A percentile compares a stretch with the other conserved stretches of the same genome.
phyloP scores from a whole-genome alignment of 2,888 invertebrate species.

The Trichopoda pennipes region DNA sequence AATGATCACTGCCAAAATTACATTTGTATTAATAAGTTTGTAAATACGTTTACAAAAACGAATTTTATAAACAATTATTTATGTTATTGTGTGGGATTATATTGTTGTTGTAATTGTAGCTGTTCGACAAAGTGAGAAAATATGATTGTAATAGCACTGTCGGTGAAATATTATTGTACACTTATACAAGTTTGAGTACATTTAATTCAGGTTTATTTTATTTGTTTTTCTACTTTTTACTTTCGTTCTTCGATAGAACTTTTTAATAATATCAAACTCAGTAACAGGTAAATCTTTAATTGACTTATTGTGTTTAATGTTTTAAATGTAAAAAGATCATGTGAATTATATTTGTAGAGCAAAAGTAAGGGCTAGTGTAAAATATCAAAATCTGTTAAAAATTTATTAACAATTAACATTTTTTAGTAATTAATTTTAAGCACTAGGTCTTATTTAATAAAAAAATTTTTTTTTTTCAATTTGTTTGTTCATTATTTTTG shows the following conservation, averaged over 20 bases:
- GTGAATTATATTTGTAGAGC: too few relatives aligned
- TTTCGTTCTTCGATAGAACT: constrained; percentile 49
- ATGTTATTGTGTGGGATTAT: constrained; percentile 7
- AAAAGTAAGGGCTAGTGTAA: too few relatives aligned
- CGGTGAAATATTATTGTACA: constrained; percentile 49
- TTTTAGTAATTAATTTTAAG: too few relatives aligned
- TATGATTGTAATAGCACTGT: constrained; percentile 37
- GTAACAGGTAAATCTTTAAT: constrained; percentile 23
- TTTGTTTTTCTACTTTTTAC: constrained; percentile 47
- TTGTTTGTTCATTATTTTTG: too few relatives aligned
- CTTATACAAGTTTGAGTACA: constrained; percentile 36
- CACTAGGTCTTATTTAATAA: too few relatives aligned
- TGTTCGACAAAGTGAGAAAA: constrained; percentile 37
- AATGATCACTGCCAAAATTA: constrained; percentile 63
- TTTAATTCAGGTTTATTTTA: constrained; percentile 27
- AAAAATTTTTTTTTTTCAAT: too few relatives aligned
- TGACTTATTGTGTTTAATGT: neutral
- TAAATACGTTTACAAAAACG: neutral
- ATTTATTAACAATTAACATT: too few relatives aligned
- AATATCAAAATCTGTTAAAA: too few relatives aligned
- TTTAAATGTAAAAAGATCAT: neutral
- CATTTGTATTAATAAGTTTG: constrained; percentile 26
- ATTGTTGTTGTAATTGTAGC: constrained; percentile 7
- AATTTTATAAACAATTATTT: constrained; percentile 20
- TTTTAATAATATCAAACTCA: constrained; percentile 5